Evolutionary conservation across 2,888 invertebrate genomes (phyloP).

Genomic region (Lepidocyrtinus sp.): DNA sequence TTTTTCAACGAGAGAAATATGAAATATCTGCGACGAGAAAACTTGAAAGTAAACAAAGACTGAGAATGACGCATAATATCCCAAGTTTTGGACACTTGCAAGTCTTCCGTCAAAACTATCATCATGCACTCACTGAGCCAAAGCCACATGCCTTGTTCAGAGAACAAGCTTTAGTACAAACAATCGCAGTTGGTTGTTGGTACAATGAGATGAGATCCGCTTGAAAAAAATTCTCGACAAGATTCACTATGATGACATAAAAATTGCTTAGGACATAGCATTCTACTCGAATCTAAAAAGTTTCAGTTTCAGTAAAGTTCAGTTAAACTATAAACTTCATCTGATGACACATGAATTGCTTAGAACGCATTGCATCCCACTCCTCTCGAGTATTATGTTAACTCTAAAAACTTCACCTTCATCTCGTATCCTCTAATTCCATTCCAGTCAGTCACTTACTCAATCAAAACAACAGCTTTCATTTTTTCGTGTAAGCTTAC

Average conservation of each 20-base stretch:
- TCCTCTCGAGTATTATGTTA: too few relatives aligned
- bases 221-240: background rate
- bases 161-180: conserved; percentile 10
- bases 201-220: too few relatives aligned
- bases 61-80: background rate
- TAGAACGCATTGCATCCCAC: too few relatives aligned
- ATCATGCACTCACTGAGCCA: background rate
- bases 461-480: background rate
- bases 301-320: too few relatives aligned
- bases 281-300: background rate
- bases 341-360: too few relatives aligned
- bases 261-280: conserved; percentile 5
- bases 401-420: too few relatives aligned
- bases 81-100: conserved; percentile 26
- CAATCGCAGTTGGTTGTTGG: conserved; percentile 8
- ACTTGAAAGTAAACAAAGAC: conserved; percentile 29
- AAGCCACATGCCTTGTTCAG: conserved; percentile 12
- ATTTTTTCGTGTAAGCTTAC: background rate
- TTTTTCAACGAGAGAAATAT: too few relatives aligned
- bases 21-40: too few relatives aligned
- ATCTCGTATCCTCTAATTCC: conserved; percentile 1
- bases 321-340: background rate
- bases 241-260: background rate
- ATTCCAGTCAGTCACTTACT: conserved; percentile 5
- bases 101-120: conserved; percentile 26